A percentile compares a stretch with the other conserved stretches of the same genome.
Conservation (phyloP, 2,113 vertebrate genomes). For the Ageneiosus marmoratus region DNA sequence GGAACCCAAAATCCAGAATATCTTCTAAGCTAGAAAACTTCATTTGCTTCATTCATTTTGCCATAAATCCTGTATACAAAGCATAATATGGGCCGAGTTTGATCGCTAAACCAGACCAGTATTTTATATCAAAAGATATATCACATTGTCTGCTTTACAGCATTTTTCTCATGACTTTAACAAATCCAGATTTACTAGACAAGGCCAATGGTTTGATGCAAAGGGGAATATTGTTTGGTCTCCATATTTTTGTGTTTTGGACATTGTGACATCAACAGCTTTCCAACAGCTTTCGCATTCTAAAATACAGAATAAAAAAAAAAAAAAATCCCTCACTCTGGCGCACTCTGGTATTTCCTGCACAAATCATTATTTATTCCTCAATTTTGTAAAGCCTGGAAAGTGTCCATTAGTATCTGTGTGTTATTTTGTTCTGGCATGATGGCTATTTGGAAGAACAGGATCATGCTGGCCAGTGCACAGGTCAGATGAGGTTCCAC, state of each 20-base stretch:
- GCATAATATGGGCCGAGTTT: background rate
- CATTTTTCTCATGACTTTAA: background rate
- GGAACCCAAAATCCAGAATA: background rate
- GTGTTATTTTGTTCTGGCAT: background rate
- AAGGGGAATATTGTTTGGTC: background rate
- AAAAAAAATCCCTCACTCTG: background rate
- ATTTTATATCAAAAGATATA: background rate
- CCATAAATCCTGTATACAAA: background rate
- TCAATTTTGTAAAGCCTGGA: background rate
- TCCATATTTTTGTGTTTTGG: background rate
- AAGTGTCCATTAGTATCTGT: constrained; percentile 2
- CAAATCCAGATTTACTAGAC: background rate
- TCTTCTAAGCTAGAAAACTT: background rate
- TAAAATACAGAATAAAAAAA: background rate
- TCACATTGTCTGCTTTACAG: background rate
- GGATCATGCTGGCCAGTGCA: background rate
- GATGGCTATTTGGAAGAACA: constrained; percentile 15
- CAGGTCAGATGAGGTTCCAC: constrained; percentile 23
- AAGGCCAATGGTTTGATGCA: background rate
- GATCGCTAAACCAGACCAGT: background rate
- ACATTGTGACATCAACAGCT: background rate
- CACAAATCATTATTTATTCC: background rate
- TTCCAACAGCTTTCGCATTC: constrained; percentile 3
- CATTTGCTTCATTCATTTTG: background rate
- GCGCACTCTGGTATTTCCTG: background rate